phyloP scores from a whole-genome alignment of 2,113 vertebrate genomes.

The Labeo rohita region DNA sequence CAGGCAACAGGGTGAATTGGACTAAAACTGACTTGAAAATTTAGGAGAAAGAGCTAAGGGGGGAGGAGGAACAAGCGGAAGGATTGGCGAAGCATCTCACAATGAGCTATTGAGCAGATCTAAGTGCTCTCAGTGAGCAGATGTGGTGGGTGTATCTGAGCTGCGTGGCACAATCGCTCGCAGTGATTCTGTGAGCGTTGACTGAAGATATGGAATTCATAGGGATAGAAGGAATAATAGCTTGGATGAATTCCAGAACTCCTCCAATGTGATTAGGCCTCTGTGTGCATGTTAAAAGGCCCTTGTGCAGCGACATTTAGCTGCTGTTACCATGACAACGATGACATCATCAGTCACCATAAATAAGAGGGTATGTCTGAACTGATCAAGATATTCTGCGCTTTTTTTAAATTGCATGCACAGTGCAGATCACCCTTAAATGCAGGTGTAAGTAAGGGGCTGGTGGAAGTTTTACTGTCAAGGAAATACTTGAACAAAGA shows the following conservation, averaged over 20 bases:
- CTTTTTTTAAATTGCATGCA: not conserved
- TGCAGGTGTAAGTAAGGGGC: not conserved
- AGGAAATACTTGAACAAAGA: not conserved
- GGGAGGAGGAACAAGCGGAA: slow-evolving; percentile 2
- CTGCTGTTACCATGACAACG: slow-evolving; percentile 34
- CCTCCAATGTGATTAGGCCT: slow-evolving; percentile 41
- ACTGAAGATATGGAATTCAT: slow-evolving; percentile 55
- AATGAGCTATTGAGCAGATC: slow-evolving; percentile 52
- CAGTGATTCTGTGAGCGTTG: slow-evolving; percentile 27
- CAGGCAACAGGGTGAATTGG: not conserved
- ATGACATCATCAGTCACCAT: slow-evolving; percentile 46
- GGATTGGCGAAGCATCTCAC: slow-evolving; percentile 46
- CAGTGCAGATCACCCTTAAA: not conserved
- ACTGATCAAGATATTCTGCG: not conserved
- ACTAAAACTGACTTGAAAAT: not conserved
- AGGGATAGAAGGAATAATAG: slow-evolving; percentile 17
- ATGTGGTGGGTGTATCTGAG: slow-evolving; percentile 47
- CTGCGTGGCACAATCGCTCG: slow-evolving; percentile 28
- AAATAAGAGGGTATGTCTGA: slow-evolving; percentile 20
- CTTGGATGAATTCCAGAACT: slow-evolving; percentile 34
- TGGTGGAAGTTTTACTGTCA: not conserved
- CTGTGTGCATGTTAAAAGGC: slow-evolving; percentile 31
- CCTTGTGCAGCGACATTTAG: slow-evolving; percentile 43
- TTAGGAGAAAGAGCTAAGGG: not conserved
- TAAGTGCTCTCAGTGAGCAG: slow-evolving; percentile 54